Conservation (phyloP, 2,797 vertebrate species). For the Thunnus albacares region DNA sequence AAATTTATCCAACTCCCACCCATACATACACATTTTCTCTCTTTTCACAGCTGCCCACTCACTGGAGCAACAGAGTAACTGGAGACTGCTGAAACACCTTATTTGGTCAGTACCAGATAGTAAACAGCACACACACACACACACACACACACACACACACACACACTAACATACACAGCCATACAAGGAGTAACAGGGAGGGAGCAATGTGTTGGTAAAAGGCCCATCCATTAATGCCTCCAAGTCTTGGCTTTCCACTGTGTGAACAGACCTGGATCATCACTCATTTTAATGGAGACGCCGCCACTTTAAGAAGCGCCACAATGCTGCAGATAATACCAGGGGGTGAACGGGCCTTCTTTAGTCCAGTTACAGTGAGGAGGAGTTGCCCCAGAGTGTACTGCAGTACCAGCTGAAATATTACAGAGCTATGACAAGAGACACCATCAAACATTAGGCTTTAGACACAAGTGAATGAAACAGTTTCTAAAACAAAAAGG, state of each 20-base stretch:
- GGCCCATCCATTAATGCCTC: conserved; percentile 74
- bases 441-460: conserved; percentile 20
- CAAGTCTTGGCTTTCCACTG: conserved; percentile 66
- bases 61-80: conserved; percentile 22
- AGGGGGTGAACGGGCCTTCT: conserved; percentile 63
- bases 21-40: neutral
- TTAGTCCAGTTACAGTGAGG: conserved; percentile 60
- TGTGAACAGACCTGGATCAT: conserved; percentile 65
- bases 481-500: conserved; percentile 2
- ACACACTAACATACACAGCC: conserved; percentile 36
- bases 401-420: conserved; percentile 34
- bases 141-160: conserved; percentile 20
- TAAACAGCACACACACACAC: conserved; percentile 13
- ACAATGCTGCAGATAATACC: conserved; percentile 64
- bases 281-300: conserved; percentile 80
- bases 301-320: conserved; percentile 67
- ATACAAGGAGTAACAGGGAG: conserved; percentile 46
- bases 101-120: conserved; percentile 36
- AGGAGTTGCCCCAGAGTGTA: conserved; percentile 21
- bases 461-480: conserved; percentile 15
- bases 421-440: conserved; percentile 4
- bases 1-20: neutral
- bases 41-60: neutral
- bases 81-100: conserved; percentile 18
- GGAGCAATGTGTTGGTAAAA: conserved; percentile 65